A percentile compares a stretch with the other conserved stretches of the same genome.
Evolutionary conservation across 2,113 vertebrate species (phyloP).

Genomic region (Myiagra hebetior): DNA sequence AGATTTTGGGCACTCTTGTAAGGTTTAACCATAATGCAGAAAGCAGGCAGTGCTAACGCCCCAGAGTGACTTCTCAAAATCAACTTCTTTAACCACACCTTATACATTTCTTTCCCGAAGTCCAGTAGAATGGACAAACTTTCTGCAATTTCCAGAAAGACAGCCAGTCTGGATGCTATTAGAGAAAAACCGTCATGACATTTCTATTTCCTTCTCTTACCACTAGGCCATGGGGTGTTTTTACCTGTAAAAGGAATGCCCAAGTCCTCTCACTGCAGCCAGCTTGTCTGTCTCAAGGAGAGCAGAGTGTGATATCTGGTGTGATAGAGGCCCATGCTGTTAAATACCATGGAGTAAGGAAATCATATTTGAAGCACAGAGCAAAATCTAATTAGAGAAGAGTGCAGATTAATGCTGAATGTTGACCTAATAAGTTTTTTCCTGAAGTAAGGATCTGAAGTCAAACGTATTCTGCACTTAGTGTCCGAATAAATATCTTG

Average conservation of each 20-base stretch:
- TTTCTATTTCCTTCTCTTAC: not conserved
- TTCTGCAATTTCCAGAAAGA: not conserved
- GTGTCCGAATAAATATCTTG: not conserved
- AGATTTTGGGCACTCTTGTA: accelerated
- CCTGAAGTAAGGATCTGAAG: not conserved
- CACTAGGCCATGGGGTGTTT: accelerated
- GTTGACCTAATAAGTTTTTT: not conserved
- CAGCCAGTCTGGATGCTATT: not conserved
- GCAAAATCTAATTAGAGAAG: not conserved
- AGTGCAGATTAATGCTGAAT: not conserved
- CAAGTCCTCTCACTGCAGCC: not conserved
- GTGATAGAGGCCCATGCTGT: accelerated
- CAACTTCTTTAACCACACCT: not conserved
- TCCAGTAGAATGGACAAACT: not conserved
- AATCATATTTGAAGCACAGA: not conserved
- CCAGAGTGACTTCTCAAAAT: not conserved
- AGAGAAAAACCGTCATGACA: not conserved
- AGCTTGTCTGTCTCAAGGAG: not conserved
- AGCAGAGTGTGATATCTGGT: not conserved
- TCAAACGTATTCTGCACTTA: not conserved
- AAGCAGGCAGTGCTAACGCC: not conserved
- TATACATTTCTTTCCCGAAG: not conserved
- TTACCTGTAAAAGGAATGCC: not conserved
- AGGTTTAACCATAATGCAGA: not conserved
- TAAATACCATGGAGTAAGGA: not conserved